phyloP scores from a whole-genome alignment of 2,797 vertebrate genomes.

The Harpagifer antarcticus region DNA sequence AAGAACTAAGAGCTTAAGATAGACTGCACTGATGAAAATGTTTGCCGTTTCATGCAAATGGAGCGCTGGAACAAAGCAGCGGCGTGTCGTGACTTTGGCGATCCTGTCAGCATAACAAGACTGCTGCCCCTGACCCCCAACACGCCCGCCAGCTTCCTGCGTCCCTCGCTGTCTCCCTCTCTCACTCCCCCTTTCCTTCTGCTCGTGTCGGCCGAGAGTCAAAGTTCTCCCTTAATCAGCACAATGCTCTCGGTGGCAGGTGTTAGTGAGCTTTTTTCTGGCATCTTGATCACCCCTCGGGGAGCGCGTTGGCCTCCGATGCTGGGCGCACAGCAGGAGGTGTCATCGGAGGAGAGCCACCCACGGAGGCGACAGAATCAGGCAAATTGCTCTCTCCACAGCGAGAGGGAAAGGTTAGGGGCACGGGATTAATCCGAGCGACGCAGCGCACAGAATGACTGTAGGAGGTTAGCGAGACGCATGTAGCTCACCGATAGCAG shows the following conservation, averaged over 20 bases:
- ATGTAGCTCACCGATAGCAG: slow-evolving; percentile 24
- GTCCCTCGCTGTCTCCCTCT: slow-evolving; percentile 45
- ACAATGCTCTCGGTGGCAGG: slow-evolving; percentile 82
- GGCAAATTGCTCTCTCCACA: slow-evolving; percentile 81
- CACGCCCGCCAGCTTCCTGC: slow-evolving; percentile 33
- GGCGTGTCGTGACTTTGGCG: slow-evolving; percentile 49
- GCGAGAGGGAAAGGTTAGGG: slow-evolving; percentile 71
- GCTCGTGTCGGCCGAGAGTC: slow-evolving; percentile 69
- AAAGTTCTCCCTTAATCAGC: slow-evolving; percentile 83
- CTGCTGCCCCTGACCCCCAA: slow-evolving; percentile 56
- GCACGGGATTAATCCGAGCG: slow-evolving; percentile 52
- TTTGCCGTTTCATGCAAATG: slow-evolving; percentile 44
- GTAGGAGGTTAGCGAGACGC: slow-evolving; percentile 25
- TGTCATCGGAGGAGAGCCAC: slow-evolving; percentile 78
- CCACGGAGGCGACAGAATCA: slow-evolving; percentile 79
- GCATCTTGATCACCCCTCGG: slow-evolving; percentile 78
- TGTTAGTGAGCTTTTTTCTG: slow-evolving; percentile 76
- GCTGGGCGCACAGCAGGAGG: slow-evolving; percentile 71
- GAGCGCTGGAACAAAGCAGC: slow-evolving; percentile 11
- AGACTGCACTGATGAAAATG: slow-evolving; percentile 17
- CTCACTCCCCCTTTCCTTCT: slow-evolving; percentile 67
- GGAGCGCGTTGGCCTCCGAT: slow-evolving; percentile 60
- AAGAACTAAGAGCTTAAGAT: slow-evolving; percentile 9
- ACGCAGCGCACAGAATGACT: slow-evolving; percentile 28
- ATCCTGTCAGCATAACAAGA: slow-evolving; percentile 65